phyloP scores from a whole-genome alignment of 1,140 invertebrate genomes.

The Brachionus paranguensis region DNA sequence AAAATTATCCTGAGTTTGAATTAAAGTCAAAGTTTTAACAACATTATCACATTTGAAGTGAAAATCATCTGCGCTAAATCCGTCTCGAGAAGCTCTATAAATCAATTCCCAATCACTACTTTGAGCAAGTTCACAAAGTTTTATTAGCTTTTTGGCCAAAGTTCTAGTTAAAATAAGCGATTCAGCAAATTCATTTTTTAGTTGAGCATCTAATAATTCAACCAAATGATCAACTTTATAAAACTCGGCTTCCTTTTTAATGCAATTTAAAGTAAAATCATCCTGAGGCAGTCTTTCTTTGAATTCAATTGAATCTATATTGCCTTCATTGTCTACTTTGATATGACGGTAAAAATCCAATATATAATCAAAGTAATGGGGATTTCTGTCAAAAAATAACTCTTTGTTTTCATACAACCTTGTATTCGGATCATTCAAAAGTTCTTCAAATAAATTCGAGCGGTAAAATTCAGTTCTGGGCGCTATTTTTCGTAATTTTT shows the following conservation, averaged over 20 bases:
- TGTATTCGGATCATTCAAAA: neutral
- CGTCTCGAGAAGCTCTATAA: constrained; percentile 6
- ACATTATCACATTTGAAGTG: constrained; percentile 12
- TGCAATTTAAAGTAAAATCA: neutral
- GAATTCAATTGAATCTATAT: neutral
- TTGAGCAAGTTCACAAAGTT: neutral
- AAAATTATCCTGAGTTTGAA: neutral
- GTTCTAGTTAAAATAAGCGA: neutral
- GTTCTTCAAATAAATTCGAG: neutral
- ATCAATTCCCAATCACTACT: neutral
- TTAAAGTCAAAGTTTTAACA: neutral
- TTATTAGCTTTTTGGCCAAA: neutral
- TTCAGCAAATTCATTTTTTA: constrained; percentile 11
- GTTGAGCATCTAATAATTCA: neutral
- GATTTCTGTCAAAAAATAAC: neutral
- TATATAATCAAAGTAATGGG: constrained; percentile 5
- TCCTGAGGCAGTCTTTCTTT: neutral
- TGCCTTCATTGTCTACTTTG: neutral
- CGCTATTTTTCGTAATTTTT: neutral
- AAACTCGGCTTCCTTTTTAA: neutral
- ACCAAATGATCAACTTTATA: neutral
- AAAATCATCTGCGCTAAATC: neutral
- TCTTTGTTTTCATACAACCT: neutral
- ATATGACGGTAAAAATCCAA: neutral
- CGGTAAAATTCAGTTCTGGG: neutral